Conservation (phyloP, 2,113 vertebrate species). For the Mormyrus lacerda region DNA sequence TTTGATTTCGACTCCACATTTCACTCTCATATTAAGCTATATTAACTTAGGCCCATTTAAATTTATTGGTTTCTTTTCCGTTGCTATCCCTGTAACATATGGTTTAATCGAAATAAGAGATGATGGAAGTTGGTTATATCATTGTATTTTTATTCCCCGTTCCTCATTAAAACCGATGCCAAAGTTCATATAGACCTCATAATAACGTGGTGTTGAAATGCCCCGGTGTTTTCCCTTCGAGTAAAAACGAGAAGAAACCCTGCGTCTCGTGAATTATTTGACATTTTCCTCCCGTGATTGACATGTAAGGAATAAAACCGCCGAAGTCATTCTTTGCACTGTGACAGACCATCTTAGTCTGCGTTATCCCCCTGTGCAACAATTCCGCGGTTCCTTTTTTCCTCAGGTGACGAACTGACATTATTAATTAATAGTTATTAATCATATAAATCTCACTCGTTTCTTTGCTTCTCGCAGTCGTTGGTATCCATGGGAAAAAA, state of each 20-base stretch:
- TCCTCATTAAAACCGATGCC: slow-evolving; percentile 10
- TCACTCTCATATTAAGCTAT: neutral
- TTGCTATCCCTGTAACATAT: neutral
- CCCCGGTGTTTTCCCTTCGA: neutral
- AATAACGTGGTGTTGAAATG: neutral
- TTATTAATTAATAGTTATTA: slow-evolving; percentile 5
- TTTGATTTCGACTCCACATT: neutral
- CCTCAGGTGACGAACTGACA: neutral
- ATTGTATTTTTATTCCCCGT: neutral
- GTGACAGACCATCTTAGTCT: neutral
- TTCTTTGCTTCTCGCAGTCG: neutral
- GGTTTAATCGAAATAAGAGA: neutral
- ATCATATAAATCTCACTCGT: neutral
- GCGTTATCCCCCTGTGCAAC: neutral
- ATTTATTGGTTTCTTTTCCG: neutral
- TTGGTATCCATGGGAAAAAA: neutral
- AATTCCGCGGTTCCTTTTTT: neutral
- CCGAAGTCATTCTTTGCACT: neutral
- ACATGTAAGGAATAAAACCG: slow-evolving; percentile 1
- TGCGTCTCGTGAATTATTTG: slow-evolving; percentile 2
- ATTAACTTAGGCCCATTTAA: neutral
- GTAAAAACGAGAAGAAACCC: neutral
- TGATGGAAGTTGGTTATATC: neutral
- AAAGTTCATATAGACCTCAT: neutral
- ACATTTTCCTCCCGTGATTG: slow-evolving; percentile 12